A percentile compares a stretch with the other conserved stretches of the same genome.
Evolutionary conservation across 2,888 invertebrate genomes (phyloP).

Genomic region (Nysson spinosus): DNA sequence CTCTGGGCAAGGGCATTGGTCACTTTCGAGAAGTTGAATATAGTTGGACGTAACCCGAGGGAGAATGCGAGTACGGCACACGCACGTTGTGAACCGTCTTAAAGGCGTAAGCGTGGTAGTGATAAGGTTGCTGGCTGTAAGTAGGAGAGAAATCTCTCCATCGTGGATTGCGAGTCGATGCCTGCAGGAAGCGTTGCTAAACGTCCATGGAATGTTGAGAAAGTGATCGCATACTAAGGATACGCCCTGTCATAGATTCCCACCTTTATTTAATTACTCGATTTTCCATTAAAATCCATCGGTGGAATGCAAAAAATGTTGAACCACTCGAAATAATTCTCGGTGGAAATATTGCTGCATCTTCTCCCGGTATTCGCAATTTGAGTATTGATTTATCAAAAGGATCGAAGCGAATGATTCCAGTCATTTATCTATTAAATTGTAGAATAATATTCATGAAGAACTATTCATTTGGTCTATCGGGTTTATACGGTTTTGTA

Average conservation of each 20-base stretch:
- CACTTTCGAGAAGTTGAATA: conserved; percentile 17
- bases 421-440: too few species aligned
- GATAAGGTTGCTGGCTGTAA: conserved; percentile 40
- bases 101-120: conserved; percentile 47
- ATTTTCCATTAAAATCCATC: not conserved
- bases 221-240: conserved; percentile 54
- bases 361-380: too few species aligned
- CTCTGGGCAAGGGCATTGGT: conserved; percentile 21
- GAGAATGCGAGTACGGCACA: conserved; percentile 9
- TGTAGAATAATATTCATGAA: too few species aligned
- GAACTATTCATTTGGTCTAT: too few species aligned
- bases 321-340: too few species aligned
- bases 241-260: conserved; percentile 1
- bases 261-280: not conserved
- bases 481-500: too few species aligned
- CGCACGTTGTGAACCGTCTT: conserved; percentile 22
- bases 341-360: too few species aligned
- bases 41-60: conserved; percentile 24
- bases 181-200: conserved; percentile 57
- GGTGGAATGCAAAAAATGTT: too few species aligned
- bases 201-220: conserved; percentile 61
- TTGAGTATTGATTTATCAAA: too few species aligned
- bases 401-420: too few species aligned
- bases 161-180: conserved; percentile 17
- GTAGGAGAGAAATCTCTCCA: conserved; percentile 40